Percentiles rank a stretch among this genome's conserved stretches.
Evolutionary conservation across 2,888 invertebrate species (phyloP).

Genomic region (Diaprepes abbreviatus): DNA sequence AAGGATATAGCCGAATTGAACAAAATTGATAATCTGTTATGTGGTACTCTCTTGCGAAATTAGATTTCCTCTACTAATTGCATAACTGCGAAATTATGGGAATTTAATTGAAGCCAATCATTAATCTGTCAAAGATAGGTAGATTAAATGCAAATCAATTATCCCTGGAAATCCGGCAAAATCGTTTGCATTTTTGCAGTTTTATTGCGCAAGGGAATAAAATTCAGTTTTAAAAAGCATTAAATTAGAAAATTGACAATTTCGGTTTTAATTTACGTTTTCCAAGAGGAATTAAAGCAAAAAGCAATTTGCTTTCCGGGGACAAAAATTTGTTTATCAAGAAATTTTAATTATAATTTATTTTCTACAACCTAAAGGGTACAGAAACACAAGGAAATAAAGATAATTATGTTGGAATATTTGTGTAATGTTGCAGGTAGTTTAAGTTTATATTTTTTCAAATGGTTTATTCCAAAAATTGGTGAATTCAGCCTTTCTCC

Average conservation of each 20-base stretch:
- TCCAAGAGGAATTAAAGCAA: not conserved
- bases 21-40: too few relatives aligned
- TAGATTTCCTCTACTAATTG: not conserved
- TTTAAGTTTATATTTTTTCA: too few relatives aligned
- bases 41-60: not conserved
- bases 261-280: not conserved
- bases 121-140: not conserved
- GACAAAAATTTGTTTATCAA: too few relatives aligned
- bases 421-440: too few relatives aligned
- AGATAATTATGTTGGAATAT: too few relatives aligned
- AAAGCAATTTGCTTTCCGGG: too few relatives aligned
- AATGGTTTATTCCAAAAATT: too few relatives aligned
- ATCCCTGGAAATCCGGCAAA: not conserved
- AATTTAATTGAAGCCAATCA: not conserved
- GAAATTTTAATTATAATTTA: too few relatives aligned
- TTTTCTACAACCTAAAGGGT: too few relatives aligned
- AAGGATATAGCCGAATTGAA: too few relatives aligned
- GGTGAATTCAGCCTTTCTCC: too few relatives aligned
- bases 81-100: not conserved
- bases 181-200: not conserved
- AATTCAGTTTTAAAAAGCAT: not conserved
- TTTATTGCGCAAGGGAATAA: not conserved
- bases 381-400: too few relatives aligned
- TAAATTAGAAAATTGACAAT: not conserved
- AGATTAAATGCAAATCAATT: conserved; percentile 3